These are phyloP conservation scores for Andricus curvator DNA, from an alignment of 2,888 invertebrate species.

Conservation along the genomic window DNA sequence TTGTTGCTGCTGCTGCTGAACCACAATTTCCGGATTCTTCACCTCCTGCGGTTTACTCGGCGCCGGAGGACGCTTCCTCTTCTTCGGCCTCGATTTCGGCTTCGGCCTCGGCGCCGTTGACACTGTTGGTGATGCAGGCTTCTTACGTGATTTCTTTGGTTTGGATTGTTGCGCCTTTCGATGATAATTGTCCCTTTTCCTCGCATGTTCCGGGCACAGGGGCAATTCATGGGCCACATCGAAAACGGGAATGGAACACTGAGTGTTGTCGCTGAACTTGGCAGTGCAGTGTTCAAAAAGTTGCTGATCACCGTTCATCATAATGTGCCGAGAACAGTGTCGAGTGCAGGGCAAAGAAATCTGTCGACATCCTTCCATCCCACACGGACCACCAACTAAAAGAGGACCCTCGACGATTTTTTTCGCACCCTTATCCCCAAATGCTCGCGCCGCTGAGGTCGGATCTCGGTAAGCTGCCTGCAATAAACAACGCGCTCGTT, in stretches of 20 bases:
- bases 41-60: conserved; percentile 42
- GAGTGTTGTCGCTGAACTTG: conserved; percentile 88
- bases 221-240: conserved; percentile 90
- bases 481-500: conserved; percentile 68
- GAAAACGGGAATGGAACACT: conserved; percentile 89
- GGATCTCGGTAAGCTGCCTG: conserved; percentile 67
- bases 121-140: conserved; percentile 81
- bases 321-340: conserved; percentile 91
- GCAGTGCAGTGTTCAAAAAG: conserved; percentile 90
- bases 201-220: conserved; percentile 91
- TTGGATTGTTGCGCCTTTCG: conserved; percentile 87
- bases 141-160: conserved; percentile 86
- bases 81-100: conserved; percentile 74
- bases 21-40: neutral
- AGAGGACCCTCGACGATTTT: conserved; percentile 68
- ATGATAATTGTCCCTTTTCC: conserved; percentile 91
- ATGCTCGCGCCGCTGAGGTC: conserved; percentile 64
- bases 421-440: conserved; percentile 57
- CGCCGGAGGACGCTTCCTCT: conserved; percentile 72
- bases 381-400: conserved; percentile 71
- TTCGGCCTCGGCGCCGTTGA: conserved; percentile 79
- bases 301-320: conserved; percentile 90
- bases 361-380: conserved; percentile 75
- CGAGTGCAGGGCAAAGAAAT: conserved; percentile 87
- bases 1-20: conserved; percentile 19